Evolutionary conservation across 2,113 vertebrate genomes (phyloP).

Genomic region (Bos javanicus): DNA sequence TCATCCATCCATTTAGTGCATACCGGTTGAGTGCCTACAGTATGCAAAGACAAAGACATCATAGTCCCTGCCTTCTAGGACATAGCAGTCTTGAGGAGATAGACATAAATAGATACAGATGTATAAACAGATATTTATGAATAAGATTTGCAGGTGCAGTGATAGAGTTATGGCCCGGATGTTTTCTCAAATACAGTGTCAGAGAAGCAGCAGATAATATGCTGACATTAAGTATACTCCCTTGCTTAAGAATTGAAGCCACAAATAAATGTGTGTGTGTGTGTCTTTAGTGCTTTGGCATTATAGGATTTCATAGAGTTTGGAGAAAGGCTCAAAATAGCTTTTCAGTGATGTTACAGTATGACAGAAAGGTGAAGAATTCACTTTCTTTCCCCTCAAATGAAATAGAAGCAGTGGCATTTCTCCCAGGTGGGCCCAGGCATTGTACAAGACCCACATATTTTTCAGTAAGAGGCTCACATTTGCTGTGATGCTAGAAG

Average conservation of each 20-base stretch:
- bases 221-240: not conserved
- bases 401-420: conserved; percentile 44
- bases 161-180: not conserved
- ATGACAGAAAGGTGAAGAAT: not conserved
- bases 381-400: not conserved
- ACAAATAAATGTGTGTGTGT: not conserved
- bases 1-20: not conserved
- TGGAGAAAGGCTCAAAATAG: not conserved
- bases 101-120: not conserved
- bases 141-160: not conserved
- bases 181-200: not conserved
- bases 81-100: not conserved
- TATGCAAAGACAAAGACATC: not conserved
- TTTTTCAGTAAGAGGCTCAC: conserved; percentile 54
- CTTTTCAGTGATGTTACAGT: not conserved
- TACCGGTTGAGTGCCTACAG: not conserved
- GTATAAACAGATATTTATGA: not conserved
- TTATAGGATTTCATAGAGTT: not conserved
- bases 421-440: conserved; percentile 29
- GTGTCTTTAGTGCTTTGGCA: not conserved
- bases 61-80: not conserved
- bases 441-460: conserved; percentile 44
- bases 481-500: conserved; percentile 53
- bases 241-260: conserved; percentile 1
- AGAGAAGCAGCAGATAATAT: not conserved